Percentiles rank a stretch among this genome's conserved stretches.
phyloP scores from a whole-genome alignment of 1,140 invertebrate species.

The Drosophila nigromelanica region DNA sequence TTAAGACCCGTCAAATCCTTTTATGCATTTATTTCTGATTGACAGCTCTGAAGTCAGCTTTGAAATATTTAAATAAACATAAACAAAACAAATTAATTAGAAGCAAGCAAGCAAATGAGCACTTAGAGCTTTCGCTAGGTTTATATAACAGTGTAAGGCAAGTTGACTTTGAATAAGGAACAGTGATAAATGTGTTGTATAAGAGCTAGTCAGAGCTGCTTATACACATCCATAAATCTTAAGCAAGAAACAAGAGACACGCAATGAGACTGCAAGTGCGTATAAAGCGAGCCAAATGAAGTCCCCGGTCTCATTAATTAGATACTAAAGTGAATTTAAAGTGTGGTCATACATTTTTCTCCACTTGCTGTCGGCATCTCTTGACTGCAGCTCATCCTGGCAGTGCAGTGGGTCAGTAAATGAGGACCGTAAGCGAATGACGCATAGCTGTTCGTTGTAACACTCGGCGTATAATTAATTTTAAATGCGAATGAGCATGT shows the following conservation, averaged over 20 bases:
- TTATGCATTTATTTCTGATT: conserved; percentile 20
- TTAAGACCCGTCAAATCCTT: conserved; percentile 2
- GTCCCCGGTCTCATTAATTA: conserved; percentile 58
- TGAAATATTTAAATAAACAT: conserved; percentile 17
- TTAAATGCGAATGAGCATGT: conserved; percentile 67
- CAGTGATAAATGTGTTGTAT: neutral
- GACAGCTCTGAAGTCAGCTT: neutral
- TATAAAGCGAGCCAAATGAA: conserved; percentile 54
- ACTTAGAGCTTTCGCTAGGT: neutral
- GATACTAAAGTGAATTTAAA: conserved; percentile 40
- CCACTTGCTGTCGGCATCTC: conserved; percentile 21
- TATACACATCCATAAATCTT: neutral
- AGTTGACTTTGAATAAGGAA: neutral
- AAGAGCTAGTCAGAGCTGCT: neutral
- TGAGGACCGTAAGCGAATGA: conserved; percentile 73
- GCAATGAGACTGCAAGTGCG: neutral
- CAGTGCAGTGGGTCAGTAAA: conserved; percentile 55
- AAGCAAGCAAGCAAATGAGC: conserved; percentile 21
- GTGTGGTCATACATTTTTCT: conserved; percentile 16
- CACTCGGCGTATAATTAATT: conserved; percentile 79
- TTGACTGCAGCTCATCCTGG: conserved; percentile 16
- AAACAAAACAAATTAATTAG: conserved; percentile 21
- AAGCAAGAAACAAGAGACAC: neutral
- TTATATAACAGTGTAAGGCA: neutral
- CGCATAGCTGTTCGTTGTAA: conserved; percentile 60